These are phyloP conservation scores for Chloebia gouldiae DNA, from an alignment of 2,113 vertebrate species.

Conservation along the genomic window DNA sequence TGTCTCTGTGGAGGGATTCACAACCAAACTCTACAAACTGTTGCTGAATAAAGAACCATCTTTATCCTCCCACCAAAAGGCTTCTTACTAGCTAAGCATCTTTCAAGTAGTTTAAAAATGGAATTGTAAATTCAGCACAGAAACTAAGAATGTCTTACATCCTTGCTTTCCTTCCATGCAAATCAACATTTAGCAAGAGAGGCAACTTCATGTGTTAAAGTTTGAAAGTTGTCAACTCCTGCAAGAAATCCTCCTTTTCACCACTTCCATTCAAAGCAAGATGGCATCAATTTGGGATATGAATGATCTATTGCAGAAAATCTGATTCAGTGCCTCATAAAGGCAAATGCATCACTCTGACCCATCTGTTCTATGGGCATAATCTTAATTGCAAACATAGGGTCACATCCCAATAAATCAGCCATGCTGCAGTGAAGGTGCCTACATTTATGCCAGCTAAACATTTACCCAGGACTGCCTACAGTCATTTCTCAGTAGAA, in stretches of 20 bases:
- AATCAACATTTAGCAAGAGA: conserved; percentile 13
- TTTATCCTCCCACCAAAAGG: conserved; percentile 40
- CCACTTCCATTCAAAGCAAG: neutral
- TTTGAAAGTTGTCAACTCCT: conserved; percentile 36
- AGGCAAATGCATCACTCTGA: conserved; percentile 37
- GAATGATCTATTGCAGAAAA: neutral
- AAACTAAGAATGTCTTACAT: conserved; percentile 7
- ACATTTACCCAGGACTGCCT: neutral
- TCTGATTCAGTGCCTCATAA: neutral
- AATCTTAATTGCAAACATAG: conserved; percentile 62
- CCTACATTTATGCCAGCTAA: neutral
- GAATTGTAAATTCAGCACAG: conserved; percentile 41
- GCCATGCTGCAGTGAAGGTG: neutral
- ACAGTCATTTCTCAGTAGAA: neutral
- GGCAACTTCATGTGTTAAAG: neutral
- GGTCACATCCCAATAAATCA: conserved; percentile 56
- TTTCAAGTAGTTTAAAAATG: conserved; percentile 33
- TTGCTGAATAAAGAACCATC: conserved; percentile 17
- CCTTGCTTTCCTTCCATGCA: neutral
- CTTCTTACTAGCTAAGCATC: conserved; percentile 36
- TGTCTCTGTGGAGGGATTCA: neutral
- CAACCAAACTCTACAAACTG: conserved; percentile 7
- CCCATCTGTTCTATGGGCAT: conserved; percentile 39
- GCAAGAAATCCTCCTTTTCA: neutral
- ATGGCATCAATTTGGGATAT: neutral